A percentile compares a stretch with the other conserved stretches of the same genome.
Conservation (phyloP, 1,140 invertebrate species). For the Atta colombica region DNA sequence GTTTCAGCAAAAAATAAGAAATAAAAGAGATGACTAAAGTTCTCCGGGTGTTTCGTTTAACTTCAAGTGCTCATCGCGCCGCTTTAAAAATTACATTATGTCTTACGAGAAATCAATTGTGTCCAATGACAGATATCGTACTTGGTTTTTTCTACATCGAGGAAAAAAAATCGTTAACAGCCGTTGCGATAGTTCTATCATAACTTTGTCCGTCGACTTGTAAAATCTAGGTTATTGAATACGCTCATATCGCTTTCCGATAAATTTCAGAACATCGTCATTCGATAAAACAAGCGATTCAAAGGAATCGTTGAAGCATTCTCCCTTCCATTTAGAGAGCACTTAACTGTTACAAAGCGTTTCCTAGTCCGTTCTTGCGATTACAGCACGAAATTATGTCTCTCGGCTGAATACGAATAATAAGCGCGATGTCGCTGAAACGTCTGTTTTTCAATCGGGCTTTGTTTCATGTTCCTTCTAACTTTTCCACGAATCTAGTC, state of each 20-base stretch:
- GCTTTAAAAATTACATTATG: constrained; percentile 3
- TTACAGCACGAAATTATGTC: constrained; percentile 62
- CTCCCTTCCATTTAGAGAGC: constrained; percentile 48
- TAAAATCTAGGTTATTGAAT: constrained; percentile 53
- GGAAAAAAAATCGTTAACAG: background rate
- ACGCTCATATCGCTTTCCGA: constrained; percentile 49
- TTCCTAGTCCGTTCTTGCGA: constrained; percentile 38
- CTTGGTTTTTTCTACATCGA: background rate
- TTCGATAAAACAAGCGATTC: constrained; percentile 61
- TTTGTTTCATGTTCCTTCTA: constrained; percentile 38
- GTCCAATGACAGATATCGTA: background rate
- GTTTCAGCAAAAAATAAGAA: background rate
- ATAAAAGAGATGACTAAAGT: background rate
- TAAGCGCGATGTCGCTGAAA: constrained; percentile 54
- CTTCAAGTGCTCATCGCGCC: background rate
- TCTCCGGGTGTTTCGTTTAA: background rate
- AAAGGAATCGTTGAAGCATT: constrained; percentile 37
- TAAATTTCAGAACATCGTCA: constrained; percentile 62
- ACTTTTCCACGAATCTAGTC: constrained; percentile 64
- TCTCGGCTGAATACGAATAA: constrained; percentile 62
- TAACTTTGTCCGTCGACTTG: constrained; percentile 14
- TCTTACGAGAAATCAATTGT: background rate
- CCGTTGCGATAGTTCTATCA: background rate
- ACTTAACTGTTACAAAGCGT: constrained; percentile 59
- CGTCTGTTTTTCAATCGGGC: constrained; percentile 60